phyloP scores from a whole-genome alignment of 2,888 invertebrate species.

The Heliconius ismenius region DNA sequence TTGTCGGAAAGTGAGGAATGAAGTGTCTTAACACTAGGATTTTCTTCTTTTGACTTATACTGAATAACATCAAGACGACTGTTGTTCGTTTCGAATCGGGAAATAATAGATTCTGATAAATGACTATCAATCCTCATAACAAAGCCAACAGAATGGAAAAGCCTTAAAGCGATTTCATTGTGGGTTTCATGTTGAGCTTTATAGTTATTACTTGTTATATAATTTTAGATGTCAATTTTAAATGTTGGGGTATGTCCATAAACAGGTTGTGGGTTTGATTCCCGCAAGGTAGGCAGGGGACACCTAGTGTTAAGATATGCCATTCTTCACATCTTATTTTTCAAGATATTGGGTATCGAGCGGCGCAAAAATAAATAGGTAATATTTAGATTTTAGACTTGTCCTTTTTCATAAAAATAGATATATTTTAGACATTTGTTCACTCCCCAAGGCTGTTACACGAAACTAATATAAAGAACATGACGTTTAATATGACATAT shows the following conservation, averaged over 20 bases:
- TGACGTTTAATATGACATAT: background rate
- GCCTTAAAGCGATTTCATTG: constrained; percentile 31
- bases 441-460: background rate
- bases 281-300: no score
- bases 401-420: no score
- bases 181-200: constrained; percentile 9
- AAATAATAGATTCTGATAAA: constrained; percentile 39
- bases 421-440: background rate
- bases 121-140: constrained; percentile 32
- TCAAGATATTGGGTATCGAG: no score
- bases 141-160: constrained; percentile 36
- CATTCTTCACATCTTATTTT: no score
- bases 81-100: constrained; percentile 26
- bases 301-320: no score
- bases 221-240: no score
- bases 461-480: constrained; percentile 2
- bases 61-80: constrained; percentile 30
- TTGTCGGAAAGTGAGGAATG: no score
- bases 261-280: no score
- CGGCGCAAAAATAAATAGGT: background rate
- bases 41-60: background rate
- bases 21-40: no score
- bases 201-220: background rate
- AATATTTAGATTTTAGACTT: background rate
- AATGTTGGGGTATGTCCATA: no score